A percentile compares a stretch with the other conserved stretches of the same genome.
phyloP scores from a whole-genome alignment of 1,140 invertebrate genomes.

The Heliconius eleuchia region DNA sequence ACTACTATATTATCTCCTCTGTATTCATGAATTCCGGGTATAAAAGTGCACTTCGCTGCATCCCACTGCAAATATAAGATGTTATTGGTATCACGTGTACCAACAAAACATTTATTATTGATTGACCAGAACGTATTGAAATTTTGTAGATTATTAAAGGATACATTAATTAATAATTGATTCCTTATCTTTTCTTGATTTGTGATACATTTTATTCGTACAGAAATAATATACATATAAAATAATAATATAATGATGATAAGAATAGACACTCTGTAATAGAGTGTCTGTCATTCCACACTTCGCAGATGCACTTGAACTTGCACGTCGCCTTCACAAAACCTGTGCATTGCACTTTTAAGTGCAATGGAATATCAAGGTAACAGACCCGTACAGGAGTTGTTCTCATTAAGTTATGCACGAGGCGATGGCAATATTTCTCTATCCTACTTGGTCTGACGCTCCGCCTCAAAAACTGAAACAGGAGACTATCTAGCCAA shows the following conservation, averaged over 20 bases:
- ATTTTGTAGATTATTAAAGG: no score
- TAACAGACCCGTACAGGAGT: neutral
- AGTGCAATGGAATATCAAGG: neutral
- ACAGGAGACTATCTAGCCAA: neutral
- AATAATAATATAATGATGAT: no score
- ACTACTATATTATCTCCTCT: neutral
- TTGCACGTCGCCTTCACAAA: neutral
- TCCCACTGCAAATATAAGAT: neutral
- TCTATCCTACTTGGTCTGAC: neutral
- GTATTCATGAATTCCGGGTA: constrained; percentile 20
- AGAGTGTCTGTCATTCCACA: no score
- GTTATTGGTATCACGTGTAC: no score
- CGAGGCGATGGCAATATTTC: neutral
- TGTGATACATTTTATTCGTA: no score
- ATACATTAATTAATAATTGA: no score
- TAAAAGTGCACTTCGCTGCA: constrained; percentile 23
- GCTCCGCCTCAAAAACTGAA: neutral
- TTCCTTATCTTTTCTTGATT: no score
- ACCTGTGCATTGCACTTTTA: neutral
- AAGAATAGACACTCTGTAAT: no score
- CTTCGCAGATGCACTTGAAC: neutral
- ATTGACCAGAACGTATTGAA: no score
- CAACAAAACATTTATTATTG: no score
- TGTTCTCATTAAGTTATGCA: neutral
- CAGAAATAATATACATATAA: no score